Base-by-base conservation (phyloP, 2,888 invertebrate genomes). In the Macroteleia sp. region DNA sequence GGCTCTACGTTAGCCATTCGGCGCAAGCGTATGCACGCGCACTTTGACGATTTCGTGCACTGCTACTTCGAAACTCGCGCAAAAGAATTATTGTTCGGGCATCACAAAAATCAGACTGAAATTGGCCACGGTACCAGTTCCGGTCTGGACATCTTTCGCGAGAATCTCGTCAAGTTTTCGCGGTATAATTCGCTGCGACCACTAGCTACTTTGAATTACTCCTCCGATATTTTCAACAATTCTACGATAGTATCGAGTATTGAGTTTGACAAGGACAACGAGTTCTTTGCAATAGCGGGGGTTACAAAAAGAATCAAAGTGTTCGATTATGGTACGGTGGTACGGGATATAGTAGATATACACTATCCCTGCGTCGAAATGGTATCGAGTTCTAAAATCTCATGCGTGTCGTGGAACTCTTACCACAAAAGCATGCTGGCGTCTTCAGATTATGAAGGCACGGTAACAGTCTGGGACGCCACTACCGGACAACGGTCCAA, bases 201-300 rank as follows among this genome's bases (percentile, higher is more conserved):
- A 14, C 92, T 98, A 5, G 97, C 98, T 3, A 97, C 97, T 3
- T 92, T 98, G 3, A 96, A 96, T 82, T 98, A 98, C 91, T 96
- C 97, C 79, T 96, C 95, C 86, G 98, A 98, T 91, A 94, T 97
- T 57, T 96, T 96, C 89, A 96, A 96, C 89, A 96, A 95, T 88
- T 96, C 96, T 2, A 96, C 96, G 3, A 96, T 97, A 80, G 96
- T 96, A 3, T 96, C 96, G 19, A 97, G 97, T 85, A 98, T 98
- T 83, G 98, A 98, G 92, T 98, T 98, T 92, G 98, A 98, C 90
- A 97, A 97, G 91, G 98, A 98, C 91, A 96, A 97, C 90, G 98
- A 98, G 92, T 96, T 96, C 91, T 98, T 98, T 92, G 98, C 98
- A 0, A 97, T 98, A 83, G 98, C 98, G 28, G 98, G 98, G 2